Base-by-base conservation (phyloP, 2,797 vertebrate genomes). In the Schizopygopsis malacanthus region DNA sequence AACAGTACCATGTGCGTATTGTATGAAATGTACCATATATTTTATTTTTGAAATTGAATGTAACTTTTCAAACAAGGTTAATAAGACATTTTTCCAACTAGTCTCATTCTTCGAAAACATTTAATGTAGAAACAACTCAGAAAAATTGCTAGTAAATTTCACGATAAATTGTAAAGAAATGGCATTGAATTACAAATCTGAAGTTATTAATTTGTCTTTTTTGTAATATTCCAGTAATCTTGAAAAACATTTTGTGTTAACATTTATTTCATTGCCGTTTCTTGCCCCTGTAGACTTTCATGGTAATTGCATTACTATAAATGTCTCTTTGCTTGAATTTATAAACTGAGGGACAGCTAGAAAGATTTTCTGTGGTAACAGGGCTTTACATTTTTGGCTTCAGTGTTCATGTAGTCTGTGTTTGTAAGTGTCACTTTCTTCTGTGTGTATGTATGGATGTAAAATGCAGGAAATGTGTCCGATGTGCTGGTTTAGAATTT, bases 371-470 rank as follows among this genome's bases (percentile, higher is more conserved):
- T 43, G 39, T 54, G 75, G 37, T 43, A 45, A 59, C 28, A 45
- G 39, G 6, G 11, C 75, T 33, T 28, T 52, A 67, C 20, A 12
- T 33, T 16, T 39, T 41, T 67, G 54, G 43, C 4, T 12, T 65
- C 22, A 25, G 82, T 83, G 81, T 83, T 25, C 28, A 73, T 75
- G 72, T 84, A 54, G 15, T 69, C 5, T 6, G 72, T 84, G 59
- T 69, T 77, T 43, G 82, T 83, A 15, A 39, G 11, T 16, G 81
- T n/a, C n/a, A n/a, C n/a, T n/a, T n/a, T n/a, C n/a, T n/a, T n/a
- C 59, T 70, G 75, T 79, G 43, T 77, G 52, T 59, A 77, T 77
- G 59, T 59, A 16, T 78, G 20, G 16, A 7, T 78, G 50, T 67
- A 41, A 69, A 81, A 67, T 67, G 61, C 43, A 47, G 61, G 61